Evolutionary conservation across 2,888 invertebrate species (phyloP), one percentile per base, ranked within the genome.

Genomic region (Ophion costatus): DNA sequence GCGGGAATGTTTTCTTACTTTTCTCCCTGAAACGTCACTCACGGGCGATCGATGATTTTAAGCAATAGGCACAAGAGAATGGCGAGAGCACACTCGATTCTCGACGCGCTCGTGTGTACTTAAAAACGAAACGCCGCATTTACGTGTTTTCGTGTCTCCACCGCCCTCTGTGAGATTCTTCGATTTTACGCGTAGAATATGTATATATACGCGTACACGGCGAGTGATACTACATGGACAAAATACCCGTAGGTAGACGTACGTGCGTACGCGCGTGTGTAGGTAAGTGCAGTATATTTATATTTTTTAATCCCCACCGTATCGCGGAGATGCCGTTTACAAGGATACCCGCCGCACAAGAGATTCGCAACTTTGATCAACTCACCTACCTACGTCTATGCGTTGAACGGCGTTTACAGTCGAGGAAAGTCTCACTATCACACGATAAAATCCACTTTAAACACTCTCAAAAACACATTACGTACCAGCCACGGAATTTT

Each of bases 391-490:
- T 90, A 88, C 86, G 88, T 83, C 89, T 87, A 88, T 87, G 87
- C 87, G 88, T 87, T 88, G 89, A 90, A 89, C 88, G 89, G 88
- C 86, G 90, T 90, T 91, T 88, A 90, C 90, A 89, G 87, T 89
- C 87, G 86, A 90, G 88, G 86, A 89, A 88, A 89, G 87, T 91
- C 90, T 90, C 91, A 91, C 92, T 91, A 90, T 91, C 91, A 90
- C 91, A 91, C 91, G 90, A 89, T 86, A 86, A 88, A 82, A 88
- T 88, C 86, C 89, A 90, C 91, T 90, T 89, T 89, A 89, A 87
- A 91, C 90, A 89, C 91, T 89, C 90, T 89, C 89, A 90, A 90
- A 91, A 91, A 91, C 91, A 91, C 91, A 91, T 91, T 91, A 90
- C 90, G 89, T 91, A 90, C 80, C 85, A 87, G 90, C 89, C 90